These are phyloP conservation scores for Heliocidaris erythrogramma DNA, from an alignment of 35 echinoderm and acorn worm genomes.

Conservation along the genomic window DNA sequence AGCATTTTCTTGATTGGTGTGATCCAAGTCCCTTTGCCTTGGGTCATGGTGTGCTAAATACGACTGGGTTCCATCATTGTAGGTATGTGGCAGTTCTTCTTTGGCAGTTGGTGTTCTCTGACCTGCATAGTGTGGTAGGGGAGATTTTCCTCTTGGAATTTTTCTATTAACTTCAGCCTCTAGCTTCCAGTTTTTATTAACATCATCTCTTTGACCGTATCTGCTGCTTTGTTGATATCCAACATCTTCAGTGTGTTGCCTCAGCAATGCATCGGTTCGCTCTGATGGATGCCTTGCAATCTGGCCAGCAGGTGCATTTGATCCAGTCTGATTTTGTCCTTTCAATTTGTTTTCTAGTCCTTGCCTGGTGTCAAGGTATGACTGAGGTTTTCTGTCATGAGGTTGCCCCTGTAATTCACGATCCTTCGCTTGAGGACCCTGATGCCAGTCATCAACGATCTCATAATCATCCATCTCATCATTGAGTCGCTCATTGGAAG, in stretches of 20 bases:
- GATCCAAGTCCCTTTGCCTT: not conserved
- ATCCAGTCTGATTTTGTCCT: not conserved
- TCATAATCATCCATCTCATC: conserved; percentile 41
- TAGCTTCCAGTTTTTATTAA: not conserved
- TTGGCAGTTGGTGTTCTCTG: conserved; percentile 18
- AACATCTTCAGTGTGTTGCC: not conserved
- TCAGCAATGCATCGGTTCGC: not conserved
- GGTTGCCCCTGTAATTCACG: conserved; percentile 32
- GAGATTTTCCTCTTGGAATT: conserved; percentile 22
- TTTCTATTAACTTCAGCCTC: conserved; percentile 32
- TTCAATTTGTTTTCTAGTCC: not conserved
- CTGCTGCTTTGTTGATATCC: not conserved
- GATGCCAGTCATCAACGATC: not conserved
- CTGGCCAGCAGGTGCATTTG: not conserved
- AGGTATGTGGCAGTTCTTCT: not conserved
- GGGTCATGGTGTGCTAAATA: not conserved
- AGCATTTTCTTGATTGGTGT: not conserved
- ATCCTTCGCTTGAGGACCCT: not conserved
- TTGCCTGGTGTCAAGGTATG: not conserved
- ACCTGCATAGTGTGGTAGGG: conserved; percentile 16
- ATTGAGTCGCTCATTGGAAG: conserved; percentile 18
- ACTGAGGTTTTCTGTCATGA: conserved; percentile 27
- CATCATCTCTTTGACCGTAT: not conserved
- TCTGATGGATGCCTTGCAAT: not conserved
- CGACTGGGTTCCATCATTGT: not conserved